Conservation (phyloP, 2,113 vertebrate species). For the Ellobius talpinus region DNA sequence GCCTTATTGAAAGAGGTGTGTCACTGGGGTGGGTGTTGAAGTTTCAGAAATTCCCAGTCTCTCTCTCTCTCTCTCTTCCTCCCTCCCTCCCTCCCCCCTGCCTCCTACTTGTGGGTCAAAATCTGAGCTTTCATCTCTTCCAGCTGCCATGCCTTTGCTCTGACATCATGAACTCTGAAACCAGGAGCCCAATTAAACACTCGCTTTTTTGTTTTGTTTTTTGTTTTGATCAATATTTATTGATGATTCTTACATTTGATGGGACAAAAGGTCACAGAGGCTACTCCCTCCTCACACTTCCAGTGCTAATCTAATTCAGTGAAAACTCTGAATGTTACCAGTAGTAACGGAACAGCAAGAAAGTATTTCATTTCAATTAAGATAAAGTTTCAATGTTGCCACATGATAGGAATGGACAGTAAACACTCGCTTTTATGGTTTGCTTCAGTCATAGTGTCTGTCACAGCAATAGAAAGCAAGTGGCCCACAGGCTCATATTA, state of each 20-base stretch:
- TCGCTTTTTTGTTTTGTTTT: too few species aligned
- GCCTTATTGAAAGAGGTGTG: neutral
- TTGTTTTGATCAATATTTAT: neutral
- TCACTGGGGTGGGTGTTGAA: neutral
- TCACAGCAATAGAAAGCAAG: neutral
- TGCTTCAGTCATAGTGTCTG: neutral
- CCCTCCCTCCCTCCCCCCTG: too few species aligned
- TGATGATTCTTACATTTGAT: slow-evolving; percentile 18
- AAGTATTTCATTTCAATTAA: slow-evolving; percentile 32
- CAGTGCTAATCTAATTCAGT: neutral
- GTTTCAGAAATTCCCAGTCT: neutral
- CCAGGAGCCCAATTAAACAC: neutral
- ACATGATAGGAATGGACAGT: neutral
- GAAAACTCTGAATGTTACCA: neutral
- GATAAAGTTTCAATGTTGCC: neutral
- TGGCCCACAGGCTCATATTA: neutral
- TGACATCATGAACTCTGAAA: neutral
- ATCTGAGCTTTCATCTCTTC: neutral
- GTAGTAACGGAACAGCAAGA: neutral
- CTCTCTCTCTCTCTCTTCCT: too few species aligned
- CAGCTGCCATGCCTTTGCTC: neutral
- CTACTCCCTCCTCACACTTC: neutral
- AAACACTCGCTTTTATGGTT: neutral
- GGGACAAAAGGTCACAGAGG: neutral
- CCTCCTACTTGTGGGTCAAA: neutral